A percentile compares a stretch with the other conserved stretches of the same genome.
phyloP scores from a whole-genome alignment of 2,797 vertebrate genomes.

The Amniataba percoides region DNA sequence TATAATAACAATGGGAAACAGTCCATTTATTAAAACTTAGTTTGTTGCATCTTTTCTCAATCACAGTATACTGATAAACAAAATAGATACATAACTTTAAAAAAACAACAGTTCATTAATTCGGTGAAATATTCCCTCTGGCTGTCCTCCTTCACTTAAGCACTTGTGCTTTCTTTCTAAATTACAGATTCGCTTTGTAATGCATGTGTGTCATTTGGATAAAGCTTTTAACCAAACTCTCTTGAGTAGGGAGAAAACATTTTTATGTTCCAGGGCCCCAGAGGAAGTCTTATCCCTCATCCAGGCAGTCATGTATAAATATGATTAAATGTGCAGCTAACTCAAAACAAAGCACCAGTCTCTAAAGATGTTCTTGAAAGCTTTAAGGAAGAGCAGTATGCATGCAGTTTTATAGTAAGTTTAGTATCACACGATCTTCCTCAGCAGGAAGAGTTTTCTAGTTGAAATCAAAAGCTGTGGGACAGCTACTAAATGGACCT shows the following conservation, averaged over 20 bases:
- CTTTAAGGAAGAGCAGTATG: not conserved
- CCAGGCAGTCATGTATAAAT: not conserved
- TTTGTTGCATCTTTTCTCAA: not conserved
- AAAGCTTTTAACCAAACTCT: not conserved
- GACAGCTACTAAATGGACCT: not conserved
- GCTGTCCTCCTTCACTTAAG: not conserved
- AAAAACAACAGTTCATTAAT: not conserved
- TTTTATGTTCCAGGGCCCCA: not conserved
- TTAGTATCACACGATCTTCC: not conserved
- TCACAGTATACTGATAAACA: constrained; percentile 14
- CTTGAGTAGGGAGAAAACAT: not conserved
- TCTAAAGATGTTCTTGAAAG: not conserved
- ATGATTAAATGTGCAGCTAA: not conserved
- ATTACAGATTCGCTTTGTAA: not conserved
- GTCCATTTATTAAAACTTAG: not conserved
- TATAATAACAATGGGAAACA: constrained; percentile 19
- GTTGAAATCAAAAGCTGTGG: not conserved
- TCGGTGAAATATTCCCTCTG: not conserved
- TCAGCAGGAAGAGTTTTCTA: not conserved
- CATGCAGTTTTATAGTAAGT: not conserved
- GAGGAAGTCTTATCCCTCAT: not conserved
- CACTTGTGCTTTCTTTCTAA: not conserved
- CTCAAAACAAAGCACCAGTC: not conserved
- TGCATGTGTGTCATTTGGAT: not conserved
- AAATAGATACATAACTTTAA: not conserved